phyloP scores from a whole-genome alignment of 2,113 vertebrate genomes.

The Dolichallabes microphthalmus region DNA sequence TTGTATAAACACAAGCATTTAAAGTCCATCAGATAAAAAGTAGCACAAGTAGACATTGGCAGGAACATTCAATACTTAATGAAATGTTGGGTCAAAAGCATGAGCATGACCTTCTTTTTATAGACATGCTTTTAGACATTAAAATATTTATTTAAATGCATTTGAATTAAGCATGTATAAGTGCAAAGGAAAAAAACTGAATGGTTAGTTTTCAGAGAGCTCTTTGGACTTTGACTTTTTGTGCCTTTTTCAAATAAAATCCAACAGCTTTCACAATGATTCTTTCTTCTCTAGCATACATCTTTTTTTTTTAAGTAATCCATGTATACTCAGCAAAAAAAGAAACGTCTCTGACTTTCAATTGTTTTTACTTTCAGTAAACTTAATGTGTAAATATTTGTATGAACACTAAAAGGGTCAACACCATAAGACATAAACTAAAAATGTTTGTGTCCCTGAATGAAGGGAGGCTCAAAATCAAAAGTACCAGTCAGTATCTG shows the following conservation, averaged over 20 bases:
- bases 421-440: too few species aligned
- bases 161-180: not conserved
- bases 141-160: not conserved
- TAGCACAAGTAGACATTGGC: not conserved
- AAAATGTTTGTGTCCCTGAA: too few species aligned
- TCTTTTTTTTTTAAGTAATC: not conserved
- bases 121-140: not conserved
- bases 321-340: too few species aligned
- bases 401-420: too few species aligned
- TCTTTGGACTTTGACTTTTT: not conserved
- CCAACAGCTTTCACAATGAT: not conserved
- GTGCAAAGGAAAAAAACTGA: not conserved
- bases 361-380: too few species aligned
- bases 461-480: too few species aligned
- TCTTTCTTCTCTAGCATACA: not conserved
- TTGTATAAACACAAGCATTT: too few species aligned
- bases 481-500: too few species aligned
- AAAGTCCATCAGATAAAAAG: too few species aligned
- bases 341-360: too few species aligned
- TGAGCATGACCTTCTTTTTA: not conserved
- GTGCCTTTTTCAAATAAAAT: not conserved
- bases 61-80: not conserved
- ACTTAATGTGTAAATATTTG: too few species aligned
- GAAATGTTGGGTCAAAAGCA: not conserved
- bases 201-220: not conserved